Conservation (phyloP, 2,113 vertebrate species). For the Chionodraco myersi region DNA sequence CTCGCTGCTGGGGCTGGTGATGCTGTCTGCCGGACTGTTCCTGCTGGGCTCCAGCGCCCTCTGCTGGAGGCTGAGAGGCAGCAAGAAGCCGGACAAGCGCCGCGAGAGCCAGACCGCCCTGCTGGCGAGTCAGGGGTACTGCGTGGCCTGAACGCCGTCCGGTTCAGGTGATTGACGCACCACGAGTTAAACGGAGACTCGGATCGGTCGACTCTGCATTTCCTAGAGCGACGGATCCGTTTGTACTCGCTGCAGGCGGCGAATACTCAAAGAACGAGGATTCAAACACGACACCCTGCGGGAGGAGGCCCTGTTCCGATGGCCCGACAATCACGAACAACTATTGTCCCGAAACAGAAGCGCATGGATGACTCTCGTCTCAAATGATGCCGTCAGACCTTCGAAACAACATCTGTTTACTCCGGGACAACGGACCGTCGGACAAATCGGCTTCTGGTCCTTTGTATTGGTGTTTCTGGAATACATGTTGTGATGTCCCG, state of each 20-base stretch:
- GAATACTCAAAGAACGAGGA: not conserved
- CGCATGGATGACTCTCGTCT: no score
- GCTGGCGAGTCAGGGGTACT: conserved; percentile 82
- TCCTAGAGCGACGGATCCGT: not conserved
- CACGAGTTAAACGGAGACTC: not conserved
- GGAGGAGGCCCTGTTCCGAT: no score
- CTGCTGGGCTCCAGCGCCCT: conserved; percentile 87
- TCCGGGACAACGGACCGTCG: no score
- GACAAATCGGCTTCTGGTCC: no score
- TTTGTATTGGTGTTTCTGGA: no score
- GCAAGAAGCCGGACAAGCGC: conserved; percentile 86
- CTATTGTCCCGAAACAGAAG: no score
- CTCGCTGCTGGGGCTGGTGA: conserved; percentile 89
- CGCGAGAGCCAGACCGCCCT: conserved; percentile 91
- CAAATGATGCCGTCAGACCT: no score
- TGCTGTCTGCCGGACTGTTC: conserved; percentile 87
- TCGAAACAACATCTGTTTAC: no score
- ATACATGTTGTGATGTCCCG: no score
- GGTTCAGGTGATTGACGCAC: no score
- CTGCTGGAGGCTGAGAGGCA: conserved; percentile 89
- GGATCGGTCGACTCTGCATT: not conserved
- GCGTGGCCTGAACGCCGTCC: conserved; percentile 25
- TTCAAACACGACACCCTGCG: no score
- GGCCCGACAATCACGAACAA: no score
- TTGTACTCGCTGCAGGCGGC: not conserved